Percentiles rank a stretch among this genome's conserved stretches.
Conservation (phyloP, 2,888 invertebrate genomes). For the Lasiommata megera region DNA sequence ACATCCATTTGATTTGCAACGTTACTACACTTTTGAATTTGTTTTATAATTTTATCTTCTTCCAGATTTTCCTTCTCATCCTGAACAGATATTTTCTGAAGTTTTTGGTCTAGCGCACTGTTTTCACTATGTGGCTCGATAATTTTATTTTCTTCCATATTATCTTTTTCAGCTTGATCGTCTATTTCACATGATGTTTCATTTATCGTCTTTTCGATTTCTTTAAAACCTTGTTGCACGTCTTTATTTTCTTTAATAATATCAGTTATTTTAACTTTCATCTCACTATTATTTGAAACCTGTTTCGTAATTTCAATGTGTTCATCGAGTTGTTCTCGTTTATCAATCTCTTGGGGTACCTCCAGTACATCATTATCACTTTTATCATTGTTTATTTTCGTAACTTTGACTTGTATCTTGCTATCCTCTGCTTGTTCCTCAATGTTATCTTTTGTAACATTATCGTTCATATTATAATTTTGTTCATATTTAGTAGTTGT, state of each 20-base stretch:
- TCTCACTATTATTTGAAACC: background rate
- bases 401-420: too few species aligned
- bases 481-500: background rate
- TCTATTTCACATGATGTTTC: background rate
- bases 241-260: too few species aligned
- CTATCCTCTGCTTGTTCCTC: too few species aligned
- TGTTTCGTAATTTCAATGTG: background rate
- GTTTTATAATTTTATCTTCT: background rate
- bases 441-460: background rate
- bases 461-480: background rate
- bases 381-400: too few species aligned
- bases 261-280: background rate
- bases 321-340: too few species aligned
- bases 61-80: background rate
- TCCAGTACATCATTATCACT: too few species aligned
- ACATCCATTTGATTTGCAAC: background rate
- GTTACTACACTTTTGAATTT: background rate
- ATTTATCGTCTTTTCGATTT: too few species aligned
- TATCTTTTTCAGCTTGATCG: conserved; percentile 18
- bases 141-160: conserved; percentile 26
- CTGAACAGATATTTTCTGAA: background rate
- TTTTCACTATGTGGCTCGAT: conserved; percentile 15
- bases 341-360: too few species aligned
- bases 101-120: background rate
- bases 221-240: too few species aligned